A percentile compares a stretch with the other conserved stretches of the same genome.
Evolutionary conservation across 2,113 vertebrate genomes (phyloP).

Genomic region (Poecilia latipinna): DNA sequence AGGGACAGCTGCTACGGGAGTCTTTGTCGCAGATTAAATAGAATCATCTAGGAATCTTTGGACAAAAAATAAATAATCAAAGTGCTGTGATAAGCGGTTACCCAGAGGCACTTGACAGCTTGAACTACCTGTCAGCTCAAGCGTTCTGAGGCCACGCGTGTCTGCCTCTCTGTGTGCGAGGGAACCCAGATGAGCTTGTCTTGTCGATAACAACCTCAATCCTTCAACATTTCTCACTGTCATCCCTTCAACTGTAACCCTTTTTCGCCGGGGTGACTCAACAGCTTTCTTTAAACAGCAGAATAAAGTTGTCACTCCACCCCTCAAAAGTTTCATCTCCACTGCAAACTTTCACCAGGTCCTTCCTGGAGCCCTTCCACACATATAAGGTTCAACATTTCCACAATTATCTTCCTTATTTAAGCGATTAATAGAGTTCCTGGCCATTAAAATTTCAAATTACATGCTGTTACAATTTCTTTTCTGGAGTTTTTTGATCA

Average conservation of each 20-base stretch:
- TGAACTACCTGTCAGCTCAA: constrained; percentile 63
- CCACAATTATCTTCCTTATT: too few species aligned
- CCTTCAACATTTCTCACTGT: constrained; percentile 7
- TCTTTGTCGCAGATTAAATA: constrained; percentile 33
- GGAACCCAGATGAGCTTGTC: constrained; percentile 38
- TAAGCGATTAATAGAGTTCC: too few species aligned
- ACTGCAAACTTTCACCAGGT: neutral
- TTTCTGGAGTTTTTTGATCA: too few species aligned
- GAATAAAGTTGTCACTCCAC: constrained; percentile 6
- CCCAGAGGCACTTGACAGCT: constrained; percentile 66
- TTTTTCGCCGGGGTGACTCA: constrained; percentile 14
- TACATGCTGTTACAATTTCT: too few species aligned
- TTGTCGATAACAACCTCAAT: constrained; percentile 43
- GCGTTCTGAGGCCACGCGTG: constrained; percentile 30
- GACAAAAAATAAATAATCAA: constrained; percentile 65
- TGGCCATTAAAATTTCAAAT: too few species aligned
- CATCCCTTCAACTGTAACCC: constrained; percentile 17
- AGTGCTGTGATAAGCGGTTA: constrained; percentile 47
- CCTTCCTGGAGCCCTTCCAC: neutral
- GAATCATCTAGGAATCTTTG: constrained; percentile 30
- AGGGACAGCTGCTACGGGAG: constrained; percentile 1
- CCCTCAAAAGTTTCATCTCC: neutral
- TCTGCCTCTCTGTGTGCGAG: constrained; percentile 41
- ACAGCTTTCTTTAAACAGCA: neutral
- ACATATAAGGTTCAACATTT: too few species aligned